Percentiles rank a stretch among this genome's conserved stretches.
Evolutionary conservation across 2,888 invertebrate species (phyloP).

Genomic region (Chromoteleia sp.): DNA sequence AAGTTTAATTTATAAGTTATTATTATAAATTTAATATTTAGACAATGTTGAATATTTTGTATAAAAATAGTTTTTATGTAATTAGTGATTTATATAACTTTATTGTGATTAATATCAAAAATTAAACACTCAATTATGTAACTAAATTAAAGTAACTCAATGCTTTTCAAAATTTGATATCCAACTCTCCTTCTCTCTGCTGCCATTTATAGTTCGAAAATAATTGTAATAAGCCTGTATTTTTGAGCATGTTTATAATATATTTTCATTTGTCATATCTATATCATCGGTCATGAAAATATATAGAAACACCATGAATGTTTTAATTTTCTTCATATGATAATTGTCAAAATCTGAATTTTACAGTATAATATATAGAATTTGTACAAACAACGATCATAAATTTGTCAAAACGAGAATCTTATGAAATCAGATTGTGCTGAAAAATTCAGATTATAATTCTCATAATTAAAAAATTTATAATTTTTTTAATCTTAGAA

Average conservation of each 20-base stretch:
- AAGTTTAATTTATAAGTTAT: constrained; percentile 76
- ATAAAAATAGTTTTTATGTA: too few species aligned
- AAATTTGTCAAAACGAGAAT: constrained; percentile 9
- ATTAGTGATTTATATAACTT: too few species aligned
- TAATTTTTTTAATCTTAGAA: constrained; percentile 47
- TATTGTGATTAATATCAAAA: too few species aligned
- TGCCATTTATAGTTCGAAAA: constrained; percentile 57
- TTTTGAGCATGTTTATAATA: constrained; percentile 63
- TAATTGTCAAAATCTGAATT: constrained; percentile 57
- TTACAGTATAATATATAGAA: constrained; percentile 1
- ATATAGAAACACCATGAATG: constrained; percentile 5
- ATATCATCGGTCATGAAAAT: constrained; percentile 45
- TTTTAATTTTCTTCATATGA: constrained; percentile 38
- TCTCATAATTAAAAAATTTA: constrained; percentile 31
- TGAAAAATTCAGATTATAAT: constrained; percentile 46
- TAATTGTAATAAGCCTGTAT: constrained; percentile 54
- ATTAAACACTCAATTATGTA: too few species aligned
- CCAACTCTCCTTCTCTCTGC: constrained; percentile 56
- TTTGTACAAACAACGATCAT: constrained; percentile 33
- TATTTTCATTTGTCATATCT: constrained; percentile 48
- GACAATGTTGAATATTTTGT: too few species aligned
- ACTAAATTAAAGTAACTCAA: too few species aligned
- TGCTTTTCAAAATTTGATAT: constrained; percentile 5
- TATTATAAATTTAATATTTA: too few species aligned
- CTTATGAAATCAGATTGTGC: constrained; percentile 8